Base-by-base conservation (phyloP, 2,888 invertebrate genomes). In the Lamproptera curius region DNA sequence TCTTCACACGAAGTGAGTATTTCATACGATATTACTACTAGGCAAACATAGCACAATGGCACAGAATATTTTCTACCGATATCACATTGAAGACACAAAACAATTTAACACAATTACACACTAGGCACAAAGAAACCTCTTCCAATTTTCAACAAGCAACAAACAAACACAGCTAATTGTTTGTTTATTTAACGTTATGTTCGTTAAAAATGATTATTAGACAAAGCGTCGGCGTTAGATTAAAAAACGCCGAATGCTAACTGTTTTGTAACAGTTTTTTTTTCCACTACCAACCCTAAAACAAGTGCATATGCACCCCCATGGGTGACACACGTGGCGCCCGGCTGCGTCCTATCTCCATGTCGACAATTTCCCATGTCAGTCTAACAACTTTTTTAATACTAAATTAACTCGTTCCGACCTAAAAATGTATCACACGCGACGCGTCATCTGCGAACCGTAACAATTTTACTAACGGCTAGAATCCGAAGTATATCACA, bases 281-380 rank as follows among this genome's bases (percentile, higher is more conserved):
- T 54, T 59, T 52, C 45, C 67, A 64, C 62, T 64, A 58, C 28
- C 55, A 62, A 52, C 59, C 63, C 62, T 62, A 48, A 41, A 13
- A 52, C 56, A 64, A 70, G 66, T 74, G 76, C 81, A 81, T 75
- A 53, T 74, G 75, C 67, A 76, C 74, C 76, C 78, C 78, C 76
- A 66, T 63, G 65, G 55, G 64, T 59, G 63, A 53, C 70, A 76
- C 83, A 84, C 73, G 73, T 84, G 84, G 62, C 57, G 33, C 59
- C 76, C 80, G 78, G 75, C 77, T 39, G 62, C 61, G 61, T n/a
- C 63, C 59, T 51, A 68, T 50, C 58, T 55, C 58, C 51, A 53
- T 6, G 20, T 11, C 23, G 16, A 9, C 8, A 11, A 40, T 31
- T 49, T 49, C 44, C 49, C 49, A 49, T 17, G 49, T 43, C 44